Conservation (phyloP, 2,113 vertebrate genomes). For the Electrona antarctica region DNA sequence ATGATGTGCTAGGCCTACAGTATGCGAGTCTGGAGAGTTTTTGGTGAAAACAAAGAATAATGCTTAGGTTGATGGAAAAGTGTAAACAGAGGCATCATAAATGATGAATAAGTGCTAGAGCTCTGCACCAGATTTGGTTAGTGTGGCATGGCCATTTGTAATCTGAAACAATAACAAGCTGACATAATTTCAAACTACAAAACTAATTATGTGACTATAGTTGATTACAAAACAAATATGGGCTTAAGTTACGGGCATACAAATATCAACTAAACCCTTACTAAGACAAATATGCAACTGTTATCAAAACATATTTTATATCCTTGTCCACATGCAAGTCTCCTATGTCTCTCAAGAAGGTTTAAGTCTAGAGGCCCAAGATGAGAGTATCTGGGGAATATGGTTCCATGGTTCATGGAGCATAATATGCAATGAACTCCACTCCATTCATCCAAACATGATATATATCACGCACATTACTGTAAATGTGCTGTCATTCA, state of each 20-base stretch:
- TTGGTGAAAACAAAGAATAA: slow-evolving; percentile 24
- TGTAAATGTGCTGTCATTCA: slow-evolving; percentile 22
- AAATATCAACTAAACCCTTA: background rate
- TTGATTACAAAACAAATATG: background rate
- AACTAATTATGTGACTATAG: background rate
- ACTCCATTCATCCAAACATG: slow-evolving; percentile 37
- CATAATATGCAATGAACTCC: slow-evolving; percentile 11
- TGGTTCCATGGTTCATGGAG: slow-evolving; percentile 20
- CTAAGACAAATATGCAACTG: background rate
- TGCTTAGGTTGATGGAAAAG: slow-evolving; percentile 38
- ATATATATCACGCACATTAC: slow-evolving; percentile 31
- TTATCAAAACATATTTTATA: background rate
- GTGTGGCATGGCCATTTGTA: background rate
- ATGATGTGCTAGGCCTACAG: slow-evolving; percentile 49
- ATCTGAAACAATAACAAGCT: background rate
- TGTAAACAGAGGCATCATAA: slow-evolving; percentile 5
- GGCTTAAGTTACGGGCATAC: background rate
- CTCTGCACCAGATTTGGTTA: no score
- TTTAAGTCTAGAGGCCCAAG: background rate
- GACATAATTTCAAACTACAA: background rate
- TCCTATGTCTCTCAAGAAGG: background rate
- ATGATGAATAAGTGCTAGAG: background rate
- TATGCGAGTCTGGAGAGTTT: slow-evolving; percentile 35
- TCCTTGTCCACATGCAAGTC: background rate
- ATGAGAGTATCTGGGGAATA: slow-evolving; percentile 17